Evolutionary conservation across 2,888 invertebrate genomes (phyloP), one percentile per base, ranked within the genome.

Genomic region (Xestia c-nigrum): DNA sequence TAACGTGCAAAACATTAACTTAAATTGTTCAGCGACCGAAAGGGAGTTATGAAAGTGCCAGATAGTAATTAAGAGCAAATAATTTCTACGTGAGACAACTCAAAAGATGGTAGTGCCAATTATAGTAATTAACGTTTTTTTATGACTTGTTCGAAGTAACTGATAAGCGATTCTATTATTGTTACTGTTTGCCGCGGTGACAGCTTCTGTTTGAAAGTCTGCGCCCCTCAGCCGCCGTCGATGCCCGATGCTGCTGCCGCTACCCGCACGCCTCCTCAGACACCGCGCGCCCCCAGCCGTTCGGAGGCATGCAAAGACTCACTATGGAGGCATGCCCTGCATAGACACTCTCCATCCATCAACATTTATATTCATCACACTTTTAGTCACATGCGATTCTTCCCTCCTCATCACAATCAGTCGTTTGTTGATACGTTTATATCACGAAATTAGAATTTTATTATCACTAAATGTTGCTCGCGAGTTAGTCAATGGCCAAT

Each of bases 61-160:
- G 74, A 80, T 77, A 76, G 72, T 77, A 85, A 84, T 82, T 82
- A 78, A 67, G 43, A 82, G 69, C 50, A 82, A 80, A 82, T 82
- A 76, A 87, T 76, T 78, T 72, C 55, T 77, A 72, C 67, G 65
- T 76, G 47, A 74, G 47, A 5, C 68, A 78, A 84, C 69, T 80
- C 75, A 74, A 82, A 84, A 70, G 40, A 31, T 80, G 72, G 65
- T 72, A 74, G 77, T 68, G 72, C 81, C 78, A 85, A 81, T 86
- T 82, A 87, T 57, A 76, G 76, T 80, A 83, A 88, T 86, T 86
- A 80, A 68, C 80, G 79, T 78, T 85, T 80, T 78, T 87, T 85
- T 81, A 69, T 43, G 24, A 82, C 69, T 85, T 85, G 79, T 78
- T 81, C 21, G 70, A 57, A 24, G 12, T 24, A 78, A 81, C 75